Conservation (phyloP, 2,797 vertebrate species). For the Merluccius polli region DNA sequence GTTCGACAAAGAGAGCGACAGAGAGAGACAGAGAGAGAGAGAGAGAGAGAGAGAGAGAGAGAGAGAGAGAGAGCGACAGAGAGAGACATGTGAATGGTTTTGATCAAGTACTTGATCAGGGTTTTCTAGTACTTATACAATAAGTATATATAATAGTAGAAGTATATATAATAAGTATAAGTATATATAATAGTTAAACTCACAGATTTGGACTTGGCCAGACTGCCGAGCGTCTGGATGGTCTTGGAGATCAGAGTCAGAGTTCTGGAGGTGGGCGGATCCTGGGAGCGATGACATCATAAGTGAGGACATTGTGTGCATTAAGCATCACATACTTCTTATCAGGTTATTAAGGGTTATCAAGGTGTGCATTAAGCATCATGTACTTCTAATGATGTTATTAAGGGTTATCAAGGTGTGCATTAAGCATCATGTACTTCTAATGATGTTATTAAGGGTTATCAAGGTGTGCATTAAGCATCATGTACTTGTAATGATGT, state of each 20-base stretch:
- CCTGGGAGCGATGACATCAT: constrained; percentile 64
- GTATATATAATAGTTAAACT: constrained; percentile 43
- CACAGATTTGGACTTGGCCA: constrained; percentile 97
- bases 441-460: too few species aligned
- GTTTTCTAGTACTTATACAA: background rate
- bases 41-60: background rate
- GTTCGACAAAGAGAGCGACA: background rate
- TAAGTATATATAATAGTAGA: background rate
- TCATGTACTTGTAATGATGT: too few species aligned
- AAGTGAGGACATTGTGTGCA: background rate
- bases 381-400: too few species aligned
- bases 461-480: too few species aligned
- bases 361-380: too few species aligned
- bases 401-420: too few species aligned
- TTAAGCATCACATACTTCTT: background rate
- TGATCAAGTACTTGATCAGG: background rate
- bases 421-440: too few species aligned
- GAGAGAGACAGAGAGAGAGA: background rate
- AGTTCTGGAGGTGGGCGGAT: constrained; percentile 91
- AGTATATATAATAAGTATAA: too few species aligned
- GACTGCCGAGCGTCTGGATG: constrained; percentile 95
- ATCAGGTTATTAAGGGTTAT: too few species aligned
- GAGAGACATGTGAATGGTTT: background rate
- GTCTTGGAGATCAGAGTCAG: constrained; percentile 98
- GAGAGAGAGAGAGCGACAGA: background rate